A percentile compares a stretch with the other conserved stretches of the same genome.
Conservation (phyloP, 2,888 invertebrate genomes). For the Idaea aversata region DNA sequence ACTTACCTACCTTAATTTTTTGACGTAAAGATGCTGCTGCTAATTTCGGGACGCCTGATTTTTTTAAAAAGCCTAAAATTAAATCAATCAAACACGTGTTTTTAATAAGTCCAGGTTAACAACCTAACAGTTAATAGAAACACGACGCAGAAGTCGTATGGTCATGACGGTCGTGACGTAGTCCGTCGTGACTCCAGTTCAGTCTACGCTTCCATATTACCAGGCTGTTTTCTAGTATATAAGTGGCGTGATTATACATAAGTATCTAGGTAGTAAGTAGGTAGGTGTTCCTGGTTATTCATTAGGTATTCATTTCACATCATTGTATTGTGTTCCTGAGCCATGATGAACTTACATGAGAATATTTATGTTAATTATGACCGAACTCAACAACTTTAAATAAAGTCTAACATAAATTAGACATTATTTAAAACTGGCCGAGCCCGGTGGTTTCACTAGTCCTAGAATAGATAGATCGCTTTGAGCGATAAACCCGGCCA, state of each 20-base stretch:
- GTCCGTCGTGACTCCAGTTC: background rate
- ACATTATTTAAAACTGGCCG: no score
- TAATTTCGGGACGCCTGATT: no score
- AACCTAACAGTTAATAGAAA: slow-evolving; percentile 3
- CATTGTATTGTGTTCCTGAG: background rate
- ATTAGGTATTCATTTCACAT: background rate
- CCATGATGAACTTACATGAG: no score
- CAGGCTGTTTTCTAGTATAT: background rate
- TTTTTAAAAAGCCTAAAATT: no score
- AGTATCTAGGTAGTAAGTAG: background rate
- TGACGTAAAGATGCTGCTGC: no score
- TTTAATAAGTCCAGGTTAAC: slow-evolving; percentile 1
- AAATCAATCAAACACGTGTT: background rate
- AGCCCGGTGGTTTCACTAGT: no score
- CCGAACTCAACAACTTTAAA: background rate
- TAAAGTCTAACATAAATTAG: no score
- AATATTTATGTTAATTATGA: no score
- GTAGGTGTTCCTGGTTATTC: background rate
- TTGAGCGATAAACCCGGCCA: no score
- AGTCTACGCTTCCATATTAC: background rate
- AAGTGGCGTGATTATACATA: background rate
- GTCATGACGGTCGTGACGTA: slow-evolving; percentile 2
- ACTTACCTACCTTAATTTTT: no score
- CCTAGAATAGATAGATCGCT: no score
- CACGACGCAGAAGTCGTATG: background rate